phyloP scores from a whole-genome alignment of 2,113 vertebrate species.

The Scomber colias region DNA sequence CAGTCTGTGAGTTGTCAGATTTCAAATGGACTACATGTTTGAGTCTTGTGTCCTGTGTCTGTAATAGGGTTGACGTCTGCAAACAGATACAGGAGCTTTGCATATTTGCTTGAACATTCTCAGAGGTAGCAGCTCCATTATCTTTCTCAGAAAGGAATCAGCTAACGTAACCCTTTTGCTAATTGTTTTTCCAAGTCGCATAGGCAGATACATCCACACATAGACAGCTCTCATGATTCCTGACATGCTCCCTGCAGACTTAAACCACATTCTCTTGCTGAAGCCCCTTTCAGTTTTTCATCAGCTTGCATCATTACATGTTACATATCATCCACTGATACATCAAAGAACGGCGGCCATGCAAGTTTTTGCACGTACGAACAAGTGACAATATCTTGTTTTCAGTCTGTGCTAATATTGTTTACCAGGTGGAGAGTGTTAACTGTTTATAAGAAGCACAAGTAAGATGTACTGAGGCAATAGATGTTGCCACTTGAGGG shows the following conservation, averaged over 20 bases:
- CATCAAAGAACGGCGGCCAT: slow-evolving; percentile 19
- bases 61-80: slow-evolving; percentile 24
- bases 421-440: background rate
- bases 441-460: background rate
- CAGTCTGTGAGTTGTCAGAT: slow-evolving; percentile 34
- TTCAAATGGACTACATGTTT: slow-evolving; percentile 46
- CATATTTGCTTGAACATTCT: slow-evolving; percentile 10
- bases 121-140: slow-evolving; percentile 15
- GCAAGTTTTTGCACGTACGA: background rate
- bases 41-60: slow-evolving; percentile 6
- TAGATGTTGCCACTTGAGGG: background rate
- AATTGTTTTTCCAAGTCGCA: background rate
- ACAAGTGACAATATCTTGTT: slow-evolving; percentile 8
- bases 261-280: slow-evolving; percentile 28
- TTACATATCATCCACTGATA: slow-evolving; percentile 46
- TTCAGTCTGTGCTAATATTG: background rate
- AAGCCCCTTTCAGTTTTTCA: slow-evolving; percentile 60
- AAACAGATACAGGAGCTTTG: slow-evolving; percentile 28
- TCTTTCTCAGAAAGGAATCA: slow-evolving; percentile 17
- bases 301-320: slow-evolving; percentile 64
- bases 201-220: background rate
- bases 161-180: background rate
- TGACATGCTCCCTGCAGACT: background rate
- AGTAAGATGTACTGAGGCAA: background rate
- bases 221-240: slow-evolving; percentile 28